Base-by-base conservation (phyloP, 2,888 invertebrate species). In the Notodonta dromedarius region DNA sequence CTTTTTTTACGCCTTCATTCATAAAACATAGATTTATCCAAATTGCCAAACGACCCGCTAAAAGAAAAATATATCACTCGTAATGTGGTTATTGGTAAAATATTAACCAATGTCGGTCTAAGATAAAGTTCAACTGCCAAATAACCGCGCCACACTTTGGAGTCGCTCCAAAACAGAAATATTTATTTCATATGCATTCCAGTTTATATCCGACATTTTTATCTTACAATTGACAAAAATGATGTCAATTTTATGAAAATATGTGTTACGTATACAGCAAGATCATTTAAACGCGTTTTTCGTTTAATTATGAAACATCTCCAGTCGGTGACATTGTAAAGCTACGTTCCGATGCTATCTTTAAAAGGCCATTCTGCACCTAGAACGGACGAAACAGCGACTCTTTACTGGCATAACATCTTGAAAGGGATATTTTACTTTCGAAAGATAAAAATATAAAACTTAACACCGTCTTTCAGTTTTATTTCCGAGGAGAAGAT, bases 111-210 rank as follows among this genome's bases (percentile, higher is more conserved):
- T 67, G 72, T 79, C 71, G 66, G 65, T 58, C 61, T 58, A 62
- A 71, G 64, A 75, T 75, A 72, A 73, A 79, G 75, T 74, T 65
- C 60, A 55, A 48, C 58, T 52, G 60, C 67, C 66, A 76, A 77
- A 77, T 76, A 71, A 71, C 66, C 35, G 54, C 56, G 58, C 66
- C 56, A 65, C 62, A 66, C 67, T 71, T 79, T 80, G 76, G 82
- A 74, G 58, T 50, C 35, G 24, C n/a, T 74, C 78, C 79, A 82
- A 79, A 66, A 53, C 58, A 57, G 57, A 66, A 66, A 62, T 7
- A 24, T 4, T 4, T 35, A 35, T 35, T 35, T 13, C 35, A 53
- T 65, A 13, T 52, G 12, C 4, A 35, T 50, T 16, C 52, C 58
- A 66, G 7, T 62, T 66, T 62, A 56, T 60, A 53, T 24, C 24